Evolutionary conservation across 2,113 vertebrate species (phyloP), one percentile per base, ranked within the genome.

Genomic region (Ophthalmolycus amberensis): DNA sequence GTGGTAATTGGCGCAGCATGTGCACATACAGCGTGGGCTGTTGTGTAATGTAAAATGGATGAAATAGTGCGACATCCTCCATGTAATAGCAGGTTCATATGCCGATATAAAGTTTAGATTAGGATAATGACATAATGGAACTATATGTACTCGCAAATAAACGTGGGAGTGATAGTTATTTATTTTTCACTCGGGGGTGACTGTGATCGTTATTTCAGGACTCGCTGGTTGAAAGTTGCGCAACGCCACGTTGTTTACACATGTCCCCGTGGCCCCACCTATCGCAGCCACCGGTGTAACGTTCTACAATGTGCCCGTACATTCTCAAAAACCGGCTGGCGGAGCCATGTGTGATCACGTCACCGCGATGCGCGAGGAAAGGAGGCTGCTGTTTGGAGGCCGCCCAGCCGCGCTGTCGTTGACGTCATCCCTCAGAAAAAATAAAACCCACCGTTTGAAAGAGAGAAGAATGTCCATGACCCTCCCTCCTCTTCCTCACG

Each of bases 171-270:
- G 5, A 9, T 37, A 22, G 27, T 71, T 56, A 7, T 44, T 25
- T 60, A 9, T 29, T 60, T 32, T 29, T 29, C 27, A 4, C 12
- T 14, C 40, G 14, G 34, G 6, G n/a, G 5, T 71, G 60, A 22
- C 54, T 34, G 52, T 42, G 54, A 15, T 58, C 3, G 20, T 14
- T 25, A 27, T 58, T 12, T 12, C n/a, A 58, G 15, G 46, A 18
- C 22, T 59, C 18, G 46, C 40, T 20, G 71, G 66, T 54, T 54
- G 27, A 68, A 67, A 77, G 84, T 94, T 95, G 93, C 93, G 93
- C 92, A 94, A 94, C 91, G 29, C 66, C 70, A 74, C 69, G 88
- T 92, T 96, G 94, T 95, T 95, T 94, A 95, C 94, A 95, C 93
- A 91, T 89, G 92, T 82, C 80, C 63, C 76, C 87, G 62, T 87